phyloP scores from a whole-genome alignment of 2,113 vertebrate genomes.

The Dipodomys ordii region DNA sequence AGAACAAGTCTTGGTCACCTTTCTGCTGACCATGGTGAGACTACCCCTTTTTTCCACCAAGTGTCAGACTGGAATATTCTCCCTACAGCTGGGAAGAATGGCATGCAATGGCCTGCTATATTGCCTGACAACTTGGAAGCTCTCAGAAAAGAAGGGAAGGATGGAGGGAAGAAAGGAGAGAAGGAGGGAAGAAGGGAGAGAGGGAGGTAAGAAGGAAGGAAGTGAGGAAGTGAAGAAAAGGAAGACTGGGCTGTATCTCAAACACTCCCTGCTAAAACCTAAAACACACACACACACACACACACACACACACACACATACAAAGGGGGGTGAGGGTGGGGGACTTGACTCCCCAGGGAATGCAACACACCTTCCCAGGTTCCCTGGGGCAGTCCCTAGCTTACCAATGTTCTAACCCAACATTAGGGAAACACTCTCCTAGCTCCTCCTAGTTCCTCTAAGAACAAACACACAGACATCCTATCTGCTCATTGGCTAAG shows the following conservation, averaged over 20 bases:
- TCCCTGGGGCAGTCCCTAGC: not conserved
- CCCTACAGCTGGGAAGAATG: not conserved
- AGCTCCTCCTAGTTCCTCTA: conserved; percentile 32
- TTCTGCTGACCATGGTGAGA: not conserved
- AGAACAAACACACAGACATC: conserved; percentile 46
- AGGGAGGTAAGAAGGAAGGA: not conserved
- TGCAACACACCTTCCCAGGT: not conserved
- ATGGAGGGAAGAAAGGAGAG: too few relatives aligned
- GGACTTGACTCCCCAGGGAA: not conserved
- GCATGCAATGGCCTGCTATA: not conserved
- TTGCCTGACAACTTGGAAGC: not conserved
- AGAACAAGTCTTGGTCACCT: too few relatives aligned
- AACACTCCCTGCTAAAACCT: not conserved
- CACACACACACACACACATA: too few relatives aligned
- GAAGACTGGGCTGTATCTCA: not conserved
- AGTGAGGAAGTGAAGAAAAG: not conserved
- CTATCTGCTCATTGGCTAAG: conserved; percentile 18
- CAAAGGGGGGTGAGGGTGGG: too few relatives aligned
- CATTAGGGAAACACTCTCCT: conserved; percentile 1
- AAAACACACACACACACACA: too few relatives aligned
- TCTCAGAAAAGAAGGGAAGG: not conserved
- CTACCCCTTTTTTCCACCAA: not conserved
- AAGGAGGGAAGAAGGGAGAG: not conserved
- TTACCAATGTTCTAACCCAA: not conserved
- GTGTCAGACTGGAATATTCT: not conserved